These are phyloP conservation scores for Hystrix cristata DNA, from an alignment of 2,113 vertebrate species.

Conservation along the genomic window DNA sequence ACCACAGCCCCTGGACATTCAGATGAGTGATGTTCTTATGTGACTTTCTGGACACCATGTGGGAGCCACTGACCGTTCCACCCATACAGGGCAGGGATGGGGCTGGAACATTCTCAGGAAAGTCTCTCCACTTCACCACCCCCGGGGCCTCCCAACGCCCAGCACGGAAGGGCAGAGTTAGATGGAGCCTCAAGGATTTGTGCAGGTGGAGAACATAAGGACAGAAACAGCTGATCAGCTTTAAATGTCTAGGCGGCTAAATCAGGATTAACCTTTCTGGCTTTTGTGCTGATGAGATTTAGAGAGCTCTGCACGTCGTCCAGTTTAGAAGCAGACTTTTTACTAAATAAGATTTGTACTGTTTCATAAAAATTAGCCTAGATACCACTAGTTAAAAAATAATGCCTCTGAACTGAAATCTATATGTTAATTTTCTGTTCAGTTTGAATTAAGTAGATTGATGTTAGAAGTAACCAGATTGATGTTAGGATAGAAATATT, in stretches of 20 bases:
- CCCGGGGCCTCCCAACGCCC: conserved; percentile 12
- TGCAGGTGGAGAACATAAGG: conserved; percentile 78
- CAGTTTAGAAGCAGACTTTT: conserved; percentile 63
- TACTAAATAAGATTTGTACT: conserved; percentile 72
- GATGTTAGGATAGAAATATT: conserved; percentile 29
- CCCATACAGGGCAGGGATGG: background rate
- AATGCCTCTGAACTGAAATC: conserved; percentile 53
- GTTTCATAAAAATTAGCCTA: conserved; percentile 64
- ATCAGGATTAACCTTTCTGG: conserved; percentile 80
- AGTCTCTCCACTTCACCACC: conserved; percentile 31
- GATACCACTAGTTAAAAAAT: conserved; percentile 53
- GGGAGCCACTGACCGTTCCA: background rate
- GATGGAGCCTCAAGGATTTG: conserved; percentile 51
- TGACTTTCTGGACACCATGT: background rate
- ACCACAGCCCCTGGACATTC: background rate
- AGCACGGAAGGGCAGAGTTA: background rate
- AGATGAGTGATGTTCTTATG: background rate
- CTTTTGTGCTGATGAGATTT: conserved; percentile 80
- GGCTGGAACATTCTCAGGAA: background rate
- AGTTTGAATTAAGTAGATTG: conserved; percentile 59
- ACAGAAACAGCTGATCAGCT: conserved; percentile 75
- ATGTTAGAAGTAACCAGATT: background rate
- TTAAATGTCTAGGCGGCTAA: conserved; percentile 72
- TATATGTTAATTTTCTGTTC: conserved; percentile 59
- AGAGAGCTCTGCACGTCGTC: background rate